Percentiles rank a stretch among this genome's conserved stretches.
These are phyloP conservation scores for Tetrao urogallus DNA, from an alignment of 2,113 vertebrate species.

Conservation along the genomic window DNA sequence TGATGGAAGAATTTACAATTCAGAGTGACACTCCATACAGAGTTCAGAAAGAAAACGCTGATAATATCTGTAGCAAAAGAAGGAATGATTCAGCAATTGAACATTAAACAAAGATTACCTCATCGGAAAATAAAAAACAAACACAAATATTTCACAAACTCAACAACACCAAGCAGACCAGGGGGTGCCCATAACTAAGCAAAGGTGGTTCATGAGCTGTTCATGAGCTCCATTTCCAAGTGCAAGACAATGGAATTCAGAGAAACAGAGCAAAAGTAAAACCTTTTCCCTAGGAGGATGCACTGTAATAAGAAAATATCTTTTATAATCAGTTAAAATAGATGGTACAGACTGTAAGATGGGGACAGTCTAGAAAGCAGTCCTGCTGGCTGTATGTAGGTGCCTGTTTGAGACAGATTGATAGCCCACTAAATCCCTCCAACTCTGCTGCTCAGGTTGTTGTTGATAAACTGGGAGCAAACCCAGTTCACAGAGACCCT, in stretches of 20 bases:
- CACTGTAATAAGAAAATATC: background rate
- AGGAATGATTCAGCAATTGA: constrained; percentile 11
- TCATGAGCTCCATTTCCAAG: background rate
- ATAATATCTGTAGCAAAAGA: background rate
- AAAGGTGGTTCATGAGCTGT: background rate
- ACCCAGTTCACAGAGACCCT: background rate
- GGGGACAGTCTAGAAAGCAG: background rate
- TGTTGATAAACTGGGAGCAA: background rate
- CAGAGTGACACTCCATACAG: background rate
- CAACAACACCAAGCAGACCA: background rate
- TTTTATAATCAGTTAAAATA: background rate
- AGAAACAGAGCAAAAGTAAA: background rate
- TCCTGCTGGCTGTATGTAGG: background rate
- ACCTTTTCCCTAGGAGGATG: background rate
- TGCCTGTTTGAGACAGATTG: background rate
- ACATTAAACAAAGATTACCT: background rate
- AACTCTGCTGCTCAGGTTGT: background rate
- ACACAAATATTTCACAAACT: background rate
- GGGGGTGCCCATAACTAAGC: background rate
- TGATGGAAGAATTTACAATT: constrained; percentile 10
- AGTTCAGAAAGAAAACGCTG: constrained; percentile 1
- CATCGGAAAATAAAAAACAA: background rate
- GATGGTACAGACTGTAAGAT: background rate
- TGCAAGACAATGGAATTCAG: background rate
- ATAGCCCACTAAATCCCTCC: background rate